Percentiles rank a stretch among this genome's conserved stretches.
Conservation (phyloP, 2,888 invertebrate genomes). For the Hesperia comma region DNA sequence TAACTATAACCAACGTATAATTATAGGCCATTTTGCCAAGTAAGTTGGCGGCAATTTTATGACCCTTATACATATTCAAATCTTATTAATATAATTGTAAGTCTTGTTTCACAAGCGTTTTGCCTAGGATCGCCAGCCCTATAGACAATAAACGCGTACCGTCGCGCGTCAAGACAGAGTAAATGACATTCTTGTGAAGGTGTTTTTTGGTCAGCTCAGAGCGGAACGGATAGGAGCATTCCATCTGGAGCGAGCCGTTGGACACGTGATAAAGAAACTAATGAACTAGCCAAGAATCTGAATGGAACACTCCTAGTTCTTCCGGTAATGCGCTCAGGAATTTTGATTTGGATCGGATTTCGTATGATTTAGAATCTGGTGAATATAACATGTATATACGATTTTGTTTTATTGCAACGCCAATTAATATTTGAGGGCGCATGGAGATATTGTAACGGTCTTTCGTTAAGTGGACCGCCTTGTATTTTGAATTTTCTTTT, state of each 20-base stretch:
- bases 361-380: conserved; percentile 26
- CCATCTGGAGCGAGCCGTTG: conserved; percentile 54
- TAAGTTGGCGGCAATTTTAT: too few species aligned
- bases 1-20: too few species aligned
- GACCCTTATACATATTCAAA: too few species aligned
- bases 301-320: conserved; percentile 41
- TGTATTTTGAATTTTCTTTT: not conserved
- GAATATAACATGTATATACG: conserved; percentile 31
- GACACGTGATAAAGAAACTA: conserved; percentile 55
- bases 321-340: conserved; percentile 44
- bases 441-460: not conserved
- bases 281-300: conserved; percentile 58
- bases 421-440: not conserved
- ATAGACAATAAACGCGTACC: conserved; percentile 49
- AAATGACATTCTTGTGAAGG: conserved; percentile 71
- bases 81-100: too few species aligned
- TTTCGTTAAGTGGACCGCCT: not conserved
- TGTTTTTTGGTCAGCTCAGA: conserved; percentile 69
- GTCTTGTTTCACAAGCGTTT: too few species aligned
- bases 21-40: too few species aligned
- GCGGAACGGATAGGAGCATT: conserved; percentile 70
- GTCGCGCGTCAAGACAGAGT: conserved; percentile 48
- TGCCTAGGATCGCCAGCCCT: conserved; percentile 46
- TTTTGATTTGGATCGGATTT: conserved; percentile 24
- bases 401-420: conserved; percentile 3